A percentile compares a stretch with the other conserved stretches of the same genome.
phyloP scores from a whole-genome alignment of 2,888 invertebrate genomes.

The Thera britannica region DNA sequence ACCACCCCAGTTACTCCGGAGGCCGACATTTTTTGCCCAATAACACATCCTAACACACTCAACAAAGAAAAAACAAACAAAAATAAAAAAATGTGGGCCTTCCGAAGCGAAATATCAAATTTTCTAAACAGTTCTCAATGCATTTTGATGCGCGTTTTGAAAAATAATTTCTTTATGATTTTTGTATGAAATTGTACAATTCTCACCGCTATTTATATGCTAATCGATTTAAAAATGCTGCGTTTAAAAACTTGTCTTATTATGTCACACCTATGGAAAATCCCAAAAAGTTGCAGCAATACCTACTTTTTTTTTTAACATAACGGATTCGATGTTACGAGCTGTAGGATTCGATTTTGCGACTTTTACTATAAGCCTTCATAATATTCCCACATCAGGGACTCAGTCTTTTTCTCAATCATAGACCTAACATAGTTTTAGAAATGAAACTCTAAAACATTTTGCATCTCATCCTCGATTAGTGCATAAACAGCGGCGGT shows the following conservation, averaged over 20 bases:
- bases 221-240: neutral
- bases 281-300: neutral
- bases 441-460: neutral
- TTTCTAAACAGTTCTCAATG: constrained; percentile 24
- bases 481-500: constrained; percentile 33
- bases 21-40: constrained; percentile 33
- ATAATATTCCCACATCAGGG: neutral
- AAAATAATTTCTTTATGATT: constrained; percentile 35
- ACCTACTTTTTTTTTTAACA: no score
- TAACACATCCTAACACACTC: constrained; percentile 30
- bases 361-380: no score
- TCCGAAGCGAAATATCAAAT: constrained; percentile 28
- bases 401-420: constrained; percentile 8
- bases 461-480: constrained; percentile 10
- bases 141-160: constrained; percentile 32
- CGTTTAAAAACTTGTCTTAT: neutral
- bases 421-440: neutral
- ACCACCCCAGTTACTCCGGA: constrained; percentile 20
- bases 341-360: no score
- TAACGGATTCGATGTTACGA: no score
- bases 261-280: neutral
- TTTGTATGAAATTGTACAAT: constrained; percentile 36
- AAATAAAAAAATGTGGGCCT: constrained; percentile 34
- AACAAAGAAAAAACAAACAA: constrained; percentile 33
- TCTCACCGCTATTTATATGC: constrained; percentile 31